phyloP scores from a whole-genome alignment of 2,888 invertebrate species.

The Agapetus fuscipes region DNA sequence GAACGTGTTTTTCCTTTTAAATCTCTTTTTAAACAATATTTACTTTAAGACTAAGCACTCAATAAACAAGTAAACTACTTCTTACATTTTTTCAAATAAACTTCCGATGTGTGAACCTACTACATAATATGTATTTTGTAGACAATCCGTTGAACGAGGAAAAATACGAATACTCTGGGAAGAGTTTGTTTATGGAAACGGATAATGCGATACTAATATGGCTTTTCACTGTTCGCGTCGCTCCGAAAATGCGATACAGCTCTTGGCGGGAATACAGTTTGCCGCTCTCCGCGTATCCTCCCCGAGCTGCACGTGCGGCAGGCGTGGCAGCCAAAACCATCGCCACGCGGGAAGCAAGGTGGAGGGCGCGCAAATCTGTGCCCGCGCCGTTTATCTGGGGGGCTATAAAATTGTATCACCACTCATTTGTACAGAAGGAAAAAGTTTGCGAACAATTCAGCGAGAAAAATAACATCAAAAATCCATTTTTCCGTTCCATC shows the following conservation, averaged over 20 bases:
- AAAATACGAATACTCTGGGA: background rate
- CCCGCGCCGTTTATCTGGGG: constrained; percentile 13
- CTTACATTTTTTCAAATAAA: no score
- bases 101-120: no score
- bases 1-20: no score
- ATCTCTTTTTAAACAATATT: no score
- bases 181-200: no score
- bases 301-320: constrained; percentile 2
- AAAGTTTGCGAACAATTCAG: constrained; percentile 17
- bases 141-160: background rate
- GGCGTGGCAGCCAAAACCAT: background rate
- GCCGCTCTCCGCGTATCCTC: background rate
- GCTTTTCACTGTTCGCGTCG: background rate
- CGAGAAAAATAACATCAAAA: constrained; percentile 21
- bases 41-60: no score
- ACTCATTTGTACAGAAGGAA: constrained; percentile 16
- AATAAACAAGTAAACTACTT: no score
- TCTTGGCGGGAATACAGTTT: constrained; percentile 4
- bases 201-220: no score
- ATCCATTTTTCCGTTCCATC: constrained; percentile 21
- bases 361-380: constrained; percentile 6
- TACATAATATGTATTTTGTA: no score
- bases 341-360: no score
- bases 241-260: background rate
- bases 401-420: constrained; percentile 17